Conservation (phyloP, 2,113 vertebrate species). For the Neotoma lepida region DNA sequence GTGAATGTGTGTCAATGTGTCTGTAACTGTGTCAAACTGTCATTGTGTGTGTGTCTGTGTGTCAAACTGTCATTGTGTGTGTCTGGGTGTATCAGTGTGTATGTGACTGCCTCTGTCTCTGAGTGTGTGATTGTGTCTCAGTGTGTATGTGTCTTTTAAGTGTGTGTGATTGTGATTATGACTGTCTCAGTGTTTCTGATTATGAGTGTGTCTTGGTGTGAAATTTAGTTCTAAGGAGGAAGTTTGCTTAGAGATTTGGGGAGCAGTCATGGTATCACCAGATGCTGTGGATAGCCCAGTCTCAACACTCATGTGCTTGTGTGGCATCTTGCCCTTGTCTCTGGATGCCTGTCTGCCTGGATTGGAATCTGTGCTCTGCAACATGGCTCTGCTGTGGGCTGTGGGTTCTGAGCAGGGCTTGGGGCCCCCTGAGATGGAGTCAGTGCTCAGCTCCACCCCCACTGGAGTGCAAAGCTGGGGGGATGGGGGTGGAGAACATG, state of each 20-base stretch:
- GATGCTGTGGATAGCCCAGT: neutral
- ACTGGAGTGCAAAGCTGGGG: neutral
- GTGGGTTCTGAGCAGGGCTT: neutral
- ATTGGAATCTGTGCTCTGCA: neutral
- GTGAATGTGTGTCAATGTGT: neutral
- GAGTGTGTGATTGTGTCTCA: neutral
- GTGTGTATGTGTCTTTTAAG: neutral
- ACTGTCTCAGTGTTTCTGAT: neutral
- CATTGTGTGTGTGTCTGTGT: neutral
- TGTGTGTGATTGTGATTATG: neutral
- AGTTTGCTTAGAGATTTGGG: neutral
- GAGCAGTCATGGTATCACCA: neutral
- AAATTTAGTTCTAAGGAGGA: neutral
- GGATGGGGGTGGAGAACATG: neutral
- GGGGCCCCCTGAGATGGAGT: neutral
- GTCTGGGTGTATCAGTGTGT: neutral
- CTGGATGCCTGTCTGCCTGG: neutral
- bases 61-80: neutral
- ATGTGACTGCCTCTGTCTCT: neutral
- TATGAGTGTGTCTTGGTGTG: neutral
- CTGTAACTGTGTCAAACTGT: neutral
- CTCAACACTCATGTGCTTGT: fast-evolving
- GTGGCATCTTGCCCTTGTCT: fast-evolving
- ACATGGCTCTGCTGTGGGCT: neutral
- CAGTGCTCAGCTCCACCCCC: neutral